Evolutionary conservation across 2,797 vertebrate genomes (phyloP).

Genomic region (Bradypodion pumilum): DNA sequence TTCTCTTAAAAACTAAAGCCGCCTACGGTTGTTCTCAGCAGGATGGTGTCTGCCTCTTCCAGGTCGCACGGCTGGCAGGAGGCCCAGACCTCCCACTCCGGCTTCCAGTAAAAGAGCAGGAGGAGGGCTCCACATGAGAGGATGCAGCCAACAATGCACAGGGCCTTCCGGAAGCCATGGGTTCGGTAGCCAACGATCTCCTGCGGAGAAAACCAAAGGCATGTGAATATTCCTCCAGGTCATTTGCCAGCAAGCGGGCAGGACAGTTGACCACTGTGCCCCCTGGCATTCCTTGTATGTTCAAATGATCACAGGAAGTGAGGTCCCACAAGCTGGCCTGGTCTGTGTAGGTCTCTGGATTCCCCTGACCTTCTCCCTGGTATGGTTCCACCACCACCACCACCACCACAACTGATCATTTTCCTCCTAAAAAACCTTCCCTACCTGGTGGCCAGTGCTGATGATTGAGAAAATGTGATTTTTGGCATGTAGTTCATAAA

Average conservation of each 20-base stretch:
- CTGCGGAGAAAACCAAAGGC: conserved; percentile 59
- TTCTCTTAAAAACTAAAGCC: no score
- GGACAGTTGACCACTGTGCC: not conserved
- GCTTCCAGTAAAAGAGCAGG: conserved; percentile 78
- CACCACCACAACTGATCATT: not conserved
- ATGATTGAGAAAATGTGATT: not conserved
- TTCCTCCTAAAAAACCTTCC: not conserved
- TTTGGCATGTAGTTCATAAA: not conserved
- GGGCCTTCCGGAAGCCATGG: conserved; percentile 54
- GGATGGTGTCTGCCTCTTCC: conserved; percentile 70
- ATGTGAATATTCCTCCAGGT: not conserved
- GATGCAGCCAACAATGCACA: conserved; percentile 66
- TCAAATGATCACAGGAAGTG: not conserved
- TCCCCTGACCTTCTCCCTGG: no score
- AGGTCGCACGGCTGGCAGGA: conserved; percentile 68
- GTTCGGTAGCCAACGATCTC: conserved; percentile 76
- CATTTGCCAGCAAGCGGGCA: no score
- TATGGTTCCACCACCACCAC: not conserved
- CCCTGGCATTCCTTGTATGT: not conserved
- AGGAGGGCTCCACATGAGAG: conserved; percentile 72
- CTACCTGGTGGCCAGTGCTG: not conserved
- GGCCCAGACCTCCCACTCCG: conserved; percentile 75
- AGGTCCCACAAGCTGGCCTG: not conserved
- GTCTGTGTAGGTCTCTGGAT: no score
- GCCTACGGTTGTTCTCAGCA: conserved; percentile 76